Evolutionary conservation across 2,888 invertebrate species (phyloP).

Genomic region (Nemotelus nigrinus): DNA sequence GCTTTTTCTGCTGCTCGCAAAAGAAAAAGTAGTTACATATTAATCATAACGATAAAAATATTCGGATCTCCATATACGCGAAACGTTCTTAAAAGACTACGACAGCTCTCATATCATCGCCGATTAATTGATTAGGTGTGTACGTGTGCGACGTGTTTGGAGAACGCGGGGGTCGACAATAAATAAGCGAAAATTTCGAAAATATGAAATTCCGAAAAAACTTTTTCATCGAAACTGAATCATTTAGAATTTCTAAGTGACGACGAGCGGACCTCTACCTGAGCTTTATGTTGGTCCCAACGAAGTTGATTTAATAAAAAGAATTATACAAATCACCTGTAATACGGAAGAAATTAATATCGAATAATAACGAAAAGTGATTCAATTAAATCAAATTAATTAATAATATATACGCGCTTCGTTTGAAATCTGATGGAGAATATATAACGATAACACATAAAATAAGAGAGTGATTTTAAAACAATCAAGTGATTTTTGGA

Average conservation of each 20-base stretch:
- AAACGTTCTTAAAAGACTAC: not conserved
- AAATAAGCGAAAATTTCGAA: not conserved
- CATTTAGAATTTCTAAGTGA: slow-evolving; percentile 39
- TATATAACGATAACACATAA: not conserved
- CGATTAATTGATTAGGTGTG: not conserved
- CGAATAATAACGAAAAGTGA: slow-evolving; percentile 29
- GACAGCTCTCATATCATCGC: not conserved
- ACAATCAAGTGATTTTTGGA: not conserved
- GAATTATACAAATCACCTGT: slow-evolving; percentile 21
- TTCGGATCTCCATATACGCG: not conserved
- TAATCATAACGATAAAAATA: slow-evolving; percentile 42
- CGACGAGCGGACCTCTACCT: slow-evolving; percentile 53
- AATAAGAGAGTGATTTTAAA: not conserved
- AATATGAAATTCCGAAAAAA: slow-evolving; percentile 25
- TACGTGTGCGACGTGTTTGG: not conserved
- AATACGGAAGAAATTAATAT: slow-evolving; percentile 24
- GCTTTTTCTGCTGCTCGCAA: not conserved
- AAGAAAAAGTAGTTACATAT: slow-evolving; percentile 8
- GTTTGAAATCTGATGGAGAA: slow-evolving; percentile 16
- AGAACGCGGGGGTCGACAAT: not conserved
- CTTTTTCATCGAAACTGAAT: slow-evolving; percentile 24
- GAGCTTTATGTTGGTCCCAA: slow-evolving; percentile 46
- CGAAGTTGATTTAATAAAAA: slow-evolving; percentile 8
- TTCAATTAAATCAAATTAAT: slow-evolving; percentile 29
- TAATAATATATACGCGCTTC: not conserved